phyloP scores from a whole-genome alignment of 2,797 vertebrate species.

The Gambelia wislizenii region DNA sequence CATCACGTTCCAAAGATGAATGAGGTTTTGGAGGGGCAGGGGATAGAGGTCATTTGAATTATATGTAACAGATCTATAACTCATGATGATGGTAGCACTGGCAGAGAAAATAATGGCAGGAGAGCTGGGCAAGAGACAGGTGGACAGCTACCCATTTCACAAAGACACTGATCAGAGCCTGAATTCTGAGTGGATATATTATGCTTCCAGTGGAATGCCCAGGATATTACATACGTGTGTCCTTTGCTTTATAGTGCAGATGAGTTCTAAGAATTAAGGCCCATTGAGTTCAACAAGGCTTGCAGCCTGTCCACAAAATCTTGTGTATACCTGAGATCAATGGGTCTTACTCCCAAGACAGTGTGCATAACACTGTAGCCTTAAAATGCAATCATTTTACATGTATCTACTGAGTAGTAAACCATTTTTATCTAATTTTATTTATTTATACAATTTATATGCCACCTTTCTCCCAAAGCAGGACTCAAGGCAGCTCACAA shows the following conservation, averaged over 20 bases:
- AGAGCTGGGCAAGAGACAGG: conserved; percentile 25
- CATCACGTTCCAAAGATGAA: conserved; percentile 60
- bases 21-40: not conserved
- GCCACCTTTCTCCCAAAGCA: too few relatives aligned
- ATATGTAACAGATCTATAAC: conserved; percentile 62
- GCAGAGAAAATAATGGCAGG: conserved; percentile 57
- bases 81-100: conserved; percentile 57
- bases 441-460: too few relatives aligned
- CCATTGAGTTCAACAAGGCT: too few relatives aligned
- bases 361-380: not conserved
- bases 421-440: too few relatives aligned
- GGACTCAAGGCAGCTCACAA: too few relatives aligned
- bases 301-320: not conserved
- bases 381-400: not conserved
- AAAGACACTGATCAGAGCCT: conserved; percentile 29
- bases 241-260: not conserved
- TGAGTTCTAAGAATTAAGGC: not conserved
- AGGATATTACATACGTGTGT: not conserved
- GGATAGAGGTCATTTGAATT: conserved; percentile 66
- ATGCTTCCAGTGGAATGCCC: not conserved
- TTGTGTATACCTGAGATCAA: not conserved
- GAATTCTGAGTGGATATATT: not conserved
- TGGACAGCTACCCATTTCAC: conserved; percentile 28
- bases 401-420: too few relatives aligned
- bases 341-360: not conserved